Percentiles rank a stretch among this genome's conserved stretches.
Conservation (phyloP, 2,113 vertebrate species). For the Balaeniceps rex region DNA sequence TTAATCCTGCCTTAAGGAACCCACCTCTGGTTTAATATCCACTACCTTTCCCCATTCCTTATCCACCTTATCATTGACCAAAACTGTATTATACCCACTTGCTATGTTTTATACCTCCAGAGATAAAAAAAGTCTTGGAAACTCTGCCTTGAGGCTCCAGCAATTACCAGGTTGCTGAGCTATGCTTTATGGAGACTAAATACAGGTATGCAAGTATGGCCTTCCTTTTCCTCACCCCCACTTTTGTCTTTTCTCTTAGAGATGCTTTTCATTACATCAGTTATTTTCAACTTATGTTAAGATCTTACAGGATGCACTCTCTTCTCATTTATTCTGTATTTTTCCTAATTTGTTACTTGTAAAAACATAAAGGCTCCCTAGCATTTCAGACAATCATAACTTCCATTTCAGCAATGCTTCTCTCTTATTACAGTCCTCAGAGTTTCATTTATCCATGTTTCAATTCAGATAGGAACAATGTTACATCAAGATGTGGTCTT, state of each 20-base stretch:
- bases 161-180: background rate
- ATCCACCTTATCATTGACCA: background rate
- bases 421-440: no score
- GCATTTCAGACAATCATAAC: background rate
- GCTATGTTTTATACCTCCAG: no score
- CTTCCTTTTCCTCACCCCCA: background rate
- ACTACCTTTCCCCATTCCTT: no score
- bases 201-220: rapidly evolving
- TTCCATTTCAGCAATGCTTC: background rate
- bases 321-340: background rate
- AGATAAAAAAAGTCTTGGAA: background rate
- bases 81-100: background rate
- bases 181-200: background rate
- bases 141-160: background rate
- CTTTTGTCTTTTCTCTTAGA: background rate
- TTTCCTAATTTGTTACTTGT: background rate
- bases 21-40: background rate
- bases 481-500: no score
- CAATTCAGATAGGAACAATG: background rate
- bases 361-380: background rate
- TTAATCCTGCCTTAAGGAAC: background rate
- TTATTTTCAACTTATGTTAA: background rate
- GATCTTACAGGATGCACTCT: background rate
- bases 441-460: background rate
- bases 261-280: background rate